These are phyloP conservation scores for Branchellion lobata DNA, from an alignment of 2,888 invertebrate species.

Conservation along the genomic window DNA sequence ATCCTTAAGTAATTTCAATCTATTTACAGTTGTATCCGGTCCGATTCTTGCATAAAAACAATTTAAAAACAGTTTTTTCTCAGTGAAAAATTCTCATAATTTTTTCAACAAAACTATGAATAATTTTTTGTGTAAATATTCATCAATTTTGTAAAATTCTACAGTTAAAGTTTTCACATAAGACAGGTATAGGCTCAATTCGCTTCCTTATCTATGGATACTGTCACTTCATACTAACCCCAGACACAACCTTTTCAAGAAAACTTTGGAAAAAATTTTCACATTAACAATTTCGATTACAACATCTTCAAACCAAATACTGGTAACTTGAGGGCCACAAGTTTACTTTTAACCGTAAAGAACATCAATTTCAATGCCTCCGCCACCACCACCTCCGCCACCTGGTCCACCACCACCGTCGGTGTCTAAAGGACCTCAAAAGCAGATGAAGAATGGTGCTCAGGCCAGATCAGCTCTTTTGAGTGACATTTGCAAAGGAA, in stretches of 20 bases:
- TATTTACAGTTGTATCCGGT: slow-evolving; percentile 13
- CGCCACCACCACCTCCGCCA: slow-evolving; percentile 38
- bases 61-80: not conserved
- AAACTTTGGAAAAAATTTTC: not conserved
- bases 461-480: slow-evolving; percentile 24
- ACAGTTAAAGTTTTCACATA: not conserved
- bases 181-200: not conserved
- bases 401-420: slow-evolving; percentile 25
- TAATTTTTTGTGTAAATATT: not conserved
- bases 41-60: not conserved
- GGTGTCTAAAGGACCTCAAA: slow-evolving; percentile 4
- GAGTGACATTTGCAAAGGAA: slow-evolving; percentile 37
- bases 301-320: not conserved
- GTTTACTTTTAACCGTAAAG: not conserved
- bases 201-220: slow-evolving; percentile 7
- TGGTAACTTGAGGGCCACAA: not conserved
- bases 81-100: not conserved
- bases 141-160: not conserved
- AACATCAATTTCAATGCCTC: not conserved
- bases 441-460: slow-evolving; percentile 7
- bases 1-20: not conserved
- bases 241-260: not conserved
- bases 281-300: not conserved
- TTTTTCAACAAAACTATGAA: not conserved
- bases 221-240: not conserved